Base-by-base conservation (phyloP, 1,140 invertebrate species). In the Sipha flava region DNA sequence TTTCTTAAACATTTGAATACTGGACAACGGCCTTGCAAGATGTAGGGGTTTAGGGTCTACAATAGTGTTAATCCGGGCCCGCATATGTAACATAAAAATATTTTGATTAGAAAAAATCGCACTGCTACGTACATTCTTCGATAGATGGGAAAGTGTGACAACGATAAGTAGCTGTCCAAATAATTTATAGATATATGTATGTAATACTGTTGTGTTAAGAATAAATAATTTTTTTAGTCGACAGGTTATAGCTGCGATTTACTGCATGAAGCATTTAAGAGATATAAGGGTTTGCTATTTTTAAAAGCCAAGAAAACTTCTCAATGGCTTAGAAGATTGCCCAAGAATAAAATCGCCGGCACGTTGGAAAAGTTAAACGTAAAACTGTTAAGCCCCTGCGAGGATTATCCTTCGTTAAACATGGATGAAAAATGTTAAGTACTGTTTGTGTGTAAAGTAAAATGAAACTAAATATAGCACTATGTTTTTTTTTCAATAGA, bases 351-450 rank as follows among this genome's bases (percentile, higher is more conserved):
- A 3, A n/a, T 57, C 23, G 7, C 43, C 2, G 68, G 68, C 3
- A 72, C 52, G 9, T 4, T 80, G 16, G 5, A 62, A 21, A 7
- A 49, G n/a, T 34, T 80, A n/a, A 45, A 75, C 16, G 47, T 80
- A 7, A 7, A 66, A 1, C n/a, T 80, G 29, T 37, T 47, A 12
- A 59, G 29, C 9, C 57, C 52, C 0, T 80, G 80, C 31, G 70
- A 77, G 34, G n/a, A 62, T n/a, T 75, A 75, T 26, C 80, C 80
- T 0, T 64, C 80, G 5, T 72, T 45, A 7, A 29, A 62, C 10
- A 80, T 80, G 80, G 40, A 80, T 43, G 80, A 80, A 77, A 54
- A 29, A 77, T 80, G 80, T 80, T 59, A 40, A 49, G 26, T 45
- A 14, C 3, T 73, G n/a, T 29, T 31, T n/a, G n/a, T n/a, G n/a